Conservation (phyloP, 2,113 vertebrate species). For the Burhinus oedicnemus region DNA sequence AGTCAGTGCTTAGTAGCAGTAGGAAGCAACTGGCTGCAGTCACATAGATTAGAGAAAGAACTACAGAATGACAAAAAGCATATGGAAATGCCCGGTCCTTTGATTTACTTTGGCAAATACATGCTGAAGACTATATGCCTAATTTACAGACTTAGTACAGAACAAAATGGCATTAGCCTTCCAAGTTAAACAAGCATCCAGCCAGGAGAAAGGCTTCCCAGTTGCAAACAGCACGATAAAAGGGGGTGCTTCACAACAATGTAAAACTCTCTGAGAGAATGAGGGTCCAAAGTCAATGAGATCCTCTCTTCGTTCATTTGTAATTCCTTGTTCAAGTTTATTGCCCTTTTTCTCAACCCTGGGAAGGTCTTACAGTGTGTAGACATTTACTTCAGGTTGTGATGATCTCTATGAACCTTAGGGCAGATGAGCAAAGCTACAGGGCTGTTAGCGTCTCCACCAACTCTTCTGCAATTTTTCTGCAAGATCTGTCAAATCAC, state of each 20-base stretch:
- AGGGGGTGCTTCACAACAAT: not conserved
- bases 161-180: not conserved
- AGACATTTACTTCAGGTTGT: not conserved
- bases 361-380: not conserved
- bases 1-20: not conserved
- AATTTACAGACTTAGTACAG: not conserved
- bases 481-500: not conserved
- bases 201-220: not conserved
- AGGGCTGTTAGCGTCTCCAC: not conserved
- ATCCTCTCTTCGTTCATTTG: not conserved
- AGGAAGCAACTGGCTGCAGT: not conserved
- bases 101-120: constrained; percentile 21
- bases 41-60: not conserved
- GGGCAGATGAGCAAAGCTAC: not conserved
- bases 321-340: not conserved
- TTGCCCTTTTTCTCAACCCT: not conserved
- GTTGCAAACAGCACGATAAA: not conserved
- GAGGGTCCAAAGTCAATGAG: not conserved
- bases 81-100: not conserved
- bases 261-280: not conserved
- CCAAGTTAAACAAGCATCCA: constrained; percentile 15
- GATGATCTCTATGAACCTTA: not conserved
- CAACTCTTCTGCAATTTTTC: not conserved
- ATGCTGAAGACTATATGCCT: not conserved
- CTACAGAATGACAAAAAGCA: not conserved